A percentile compares a stretch with the other conserved stretches of the same genome.
These are phyloP conservation scores for Dissostichus mawsoni DNA, from an alignment of 2,113 vertebrate genomes.

Conservation along the genomic window DNA sequence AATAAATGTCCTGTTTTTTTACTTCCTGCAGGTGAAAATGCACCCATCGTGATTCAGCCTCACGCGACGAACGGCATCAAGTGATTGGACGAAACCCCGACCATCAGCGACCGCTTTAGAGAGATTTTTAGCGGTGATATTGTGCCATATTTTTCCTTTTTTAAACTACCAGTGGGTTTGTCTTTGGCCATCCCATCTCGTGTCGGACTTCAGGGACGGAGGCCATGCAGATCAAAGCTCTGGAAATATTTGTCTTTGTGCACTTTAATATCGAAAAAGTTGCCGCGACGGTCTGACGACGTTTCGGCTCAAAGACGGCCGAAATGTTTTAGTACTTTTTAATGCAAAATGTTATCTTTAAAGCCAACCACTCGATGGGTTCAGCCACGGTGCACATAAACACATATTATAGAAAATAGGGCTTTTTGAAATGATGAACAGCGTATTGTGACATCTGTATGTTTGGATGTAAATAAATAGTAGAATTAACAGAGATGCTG, in stretches of 20 bases:
- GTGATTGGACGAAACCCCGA: no score
- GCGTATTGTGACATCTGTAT: not conserved
- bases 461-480: constrained; percentile 1
- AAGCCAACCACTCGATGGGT: not conserved
- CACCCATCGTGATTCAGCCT: constrained; percentile 67
- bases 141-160: constrained; percentile 28
- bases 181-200: constrained; percentile 26
- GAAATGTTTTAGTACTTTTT: not conserved
- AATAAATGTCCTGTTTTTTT: not conserved
- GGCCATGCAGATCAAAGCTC: constrained; percentile 55
- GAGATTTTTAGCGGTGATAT: constrained; percentile 23
- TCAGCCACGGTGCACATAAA: constrained; percentile 3
- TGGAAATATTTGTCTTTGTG: not conserved
- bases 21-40: constrained; percentile 61
- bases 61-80: constrained; percentile 15
- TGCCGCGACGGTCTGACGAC: constrained; percentile 10
- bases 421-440: not conserved
- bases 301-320: not conserved
- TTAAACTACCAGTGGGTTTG: constrained; percentile 22
- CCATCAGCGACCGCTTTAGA: not conserved
- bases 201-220: not conserved
- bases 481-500: not conserved
- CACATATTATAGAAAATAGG: not conserved
- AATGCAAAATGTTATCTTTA: not conserved
- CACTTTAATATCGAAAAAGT: constrained; percentile 58